These are phyloP conservation scores for Conus ventricosus DNA, from an alignment of 1,140 invertebrate species.

Conservation along the genomic window DNA sequence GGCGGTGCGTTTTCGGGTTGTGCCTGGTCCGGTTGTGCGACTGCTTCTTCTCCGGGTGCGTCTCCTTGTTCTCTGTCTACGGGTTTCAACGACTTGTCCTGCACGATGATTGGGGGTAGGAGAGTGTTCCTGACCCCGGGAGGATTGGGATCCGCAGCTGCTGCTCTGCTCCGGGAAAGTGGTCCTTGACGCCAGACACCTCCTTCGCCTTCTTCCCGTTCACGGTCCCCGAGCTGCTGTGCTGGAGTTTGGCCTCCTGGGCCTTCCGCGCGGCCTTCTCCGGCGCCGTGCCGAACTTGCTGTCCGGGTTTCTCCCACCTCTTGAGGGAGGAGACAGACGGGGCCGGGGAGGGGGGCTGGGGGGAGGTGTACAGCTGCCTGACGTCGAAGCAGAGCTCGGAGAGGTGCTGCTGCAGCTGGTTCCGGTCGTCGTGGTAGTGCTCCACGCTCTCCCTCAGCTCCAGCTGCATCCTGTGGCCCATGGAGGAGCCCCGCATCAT, in stretches of 20 bases:
- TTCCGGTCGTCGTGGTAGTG: background rate
- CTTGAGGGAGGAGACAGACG: background rate
- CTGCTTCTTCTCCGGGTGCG: background rate
- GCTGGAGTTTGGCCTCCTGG: background rate
- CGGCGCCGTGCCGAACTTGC: constrained; percentile 13
- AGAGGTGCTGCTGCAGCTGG: constrained; percentile 13
- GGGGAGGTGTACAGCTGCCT: background rate
- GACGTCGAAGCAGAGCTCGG: background rate
- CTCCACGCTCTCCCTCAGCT: constrained; percentile 22
- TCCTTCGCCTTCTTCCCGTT: too few species aligned
- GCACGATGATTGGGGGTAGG: too few species aligned
- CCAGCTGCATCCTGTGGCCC: constrained; percentile 26
- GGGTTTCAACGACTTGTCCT: background rate
- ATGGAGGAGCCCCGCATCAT: constrained; percentile 1
- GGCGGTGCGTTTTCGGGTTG: background rate
- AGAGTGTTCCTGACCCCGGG: too few species aligned
- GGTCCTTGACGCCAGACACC: too few species aligned
- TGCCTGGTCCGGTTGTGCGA: background rate
- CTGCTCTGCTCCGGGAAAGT: too few species aligned
- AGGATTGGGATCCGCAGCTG: too few species aligned
- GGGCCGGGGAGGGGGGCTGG: background rate
- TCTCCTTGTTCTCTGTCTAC: background rate
- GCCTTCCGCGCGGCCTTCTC: background rate
- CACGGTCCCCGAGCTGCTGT: too few species aligned
- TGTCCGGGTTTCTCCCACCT: background rate